Percentiles rank a stretch among this genome's conserved stretches.
These are phyloP conservation scores for Hofmannophila pseudospretella DNA, from an alignment of 2,888 invertebrate species.

Conservation along the genomic window DNA sequence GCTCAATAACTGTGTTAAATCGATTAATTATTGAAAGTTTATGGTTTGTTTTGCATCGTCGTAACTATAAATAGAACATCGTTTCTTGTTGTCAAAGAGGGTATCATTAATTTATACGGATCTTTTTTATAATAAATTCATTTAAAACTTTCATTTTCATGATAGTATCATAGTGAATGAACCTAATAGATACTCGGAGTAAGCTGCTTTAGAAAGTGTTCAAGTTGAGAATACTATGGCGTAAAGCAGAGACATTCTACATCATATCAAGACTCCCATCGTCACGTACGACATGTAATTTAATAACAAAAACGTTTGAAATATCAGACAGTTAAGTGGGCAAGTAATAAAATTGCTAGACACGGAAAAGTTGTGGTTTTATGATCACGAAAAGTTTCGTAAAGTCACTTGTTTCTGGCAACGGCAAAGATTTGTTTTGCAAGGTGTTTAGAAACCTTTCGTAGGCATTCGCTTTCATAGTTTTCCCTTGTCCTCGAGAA, in stretches of 20 bases:
- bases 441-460: slow-evolving; percentile 45
- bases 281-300: slow-evolving; percentile 37
- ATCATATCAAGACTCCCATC: slow-evolving; percentile 25
- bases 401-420: slow-evolving; percentile 55
- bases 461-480: slow-evolving; percentile 25
- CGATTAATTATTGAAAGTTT: slow-evolving; percentile 4
- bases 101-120: slow-evolving; percentile 1
- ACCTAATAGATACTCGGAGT: background rate
- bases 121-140: background rate
- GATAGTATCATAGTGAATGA: background rate
- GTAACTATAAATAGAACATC: background rate
- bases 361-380: slow-evolving; percentile 61
- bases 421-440: slow-evolving; percentile 43
- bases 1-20: slow-evolving; percentile 1
- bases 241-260: background rate
- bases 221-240: background rate
- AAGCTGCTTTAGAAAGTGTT: background rate
- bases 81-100: background rate
- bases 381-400: slow-evolving; percentile 66
- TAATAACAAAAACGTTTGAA: slow-evolving; percentile 38
- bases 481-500: slow-evolving; percentile 32
- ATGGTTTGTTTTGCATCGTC: slow-evolving; percentile 5
- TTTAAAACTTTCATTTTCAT: background rate
- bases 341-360: slow-evolving; percentile 44
- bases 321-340: slow-evolving; percentile 40